Evolutionary conservation across 1,140 invertebrate genomes (phyloP).

Genomic region (Plectrocnemia conspersa): DNA sequence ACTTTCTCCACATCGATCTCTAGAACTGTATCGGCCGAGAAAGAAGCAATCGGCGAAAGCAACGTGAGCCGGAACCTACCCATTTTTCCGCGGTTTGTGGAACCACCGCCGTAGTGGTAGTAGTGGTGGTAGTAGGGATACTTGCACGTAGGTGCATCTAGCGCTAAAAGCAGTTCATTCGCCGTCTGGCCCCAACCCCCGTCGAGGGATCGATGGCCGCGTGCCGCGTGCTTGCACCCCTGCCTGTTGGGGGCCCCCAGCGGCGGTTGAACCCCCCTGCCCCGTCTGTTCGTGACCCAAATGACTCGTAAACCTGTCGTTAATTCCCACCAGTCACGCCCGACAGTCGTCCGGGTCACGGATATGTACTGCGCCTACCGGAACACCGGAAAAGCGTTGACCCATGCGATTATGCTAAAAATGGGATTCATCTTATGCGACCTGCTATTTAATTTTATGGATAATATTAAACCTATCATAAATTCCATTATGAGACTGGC

Average conservation of each 20-base stretch:
- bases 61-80: background rate
- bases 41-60: background rate
- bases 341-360: constrained; percentile 1
- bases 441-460: background rate
- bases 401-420: background rate
- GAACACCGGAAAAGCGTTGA: background rate
- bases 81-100: background rate
- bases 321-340: background rate
- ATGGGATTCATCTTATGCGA: background rate
- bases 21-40: too few relatives aligned
- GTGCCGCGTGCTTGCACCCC: background rate
- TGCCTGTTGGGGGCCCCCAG: background rate
- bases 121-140: background rate
- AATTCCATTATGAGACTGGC: background rate
- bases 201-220: constrained; percentile 13
- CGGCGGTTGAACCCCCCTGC: background rate
- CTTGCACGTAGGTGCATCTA: constrained; percentile 46
- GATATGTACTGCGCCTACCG: constrained; percentile 6
- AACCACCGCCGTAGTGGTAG: background rate
- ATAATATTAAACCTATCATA: background rate
- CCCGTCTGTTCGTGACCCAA: constrained; percentile 25
- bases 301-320: constrained; percentile 32
- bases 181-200: constrained; percentile 52
- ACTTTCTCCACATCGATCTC: too few relatives aligned
- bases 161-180: constrained; percentile 54